Evolutionary conservation across 2,888 invertebrate genomes (phyloP).

Genomic region (Nomada goodeniana): DNA sequence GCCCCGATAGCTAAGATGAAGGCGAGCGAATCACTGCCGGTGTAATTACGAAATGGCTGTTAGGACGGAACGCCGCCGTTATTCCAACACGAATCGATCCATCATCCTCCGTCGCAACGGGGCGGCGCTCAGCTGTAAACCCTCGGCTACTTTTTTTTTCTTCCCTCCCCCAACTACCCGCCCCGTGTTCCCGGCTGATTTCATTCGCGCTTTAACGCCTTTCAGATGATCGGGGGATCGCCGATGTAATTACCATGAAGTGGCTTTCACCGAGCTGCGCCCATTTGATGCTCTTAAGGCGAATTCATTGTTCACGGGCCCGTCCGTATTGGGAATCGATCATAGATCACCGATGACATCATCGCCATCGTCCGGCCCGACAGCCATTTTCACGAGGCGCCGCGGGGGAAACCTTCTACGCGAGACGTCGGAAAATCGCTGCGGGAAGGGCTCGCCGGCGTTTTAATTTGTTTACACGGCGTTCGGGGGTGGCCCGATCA

Average conservation of each 20-base stretch:
- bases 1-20: conserved; percentile 79
- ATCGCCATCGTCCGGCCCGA: conserved; percentile 36
- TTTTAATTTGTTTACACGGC: conserved; percentile 30
- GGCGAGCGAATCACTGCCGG: conserved; percentile 77
- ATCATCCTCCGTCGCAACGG: conserved; percentile 76
- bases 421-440: neutral
- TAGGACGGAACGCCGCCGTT: conserved; percentile 72
- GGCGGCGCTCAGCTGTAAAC: conserved; percentile 62
- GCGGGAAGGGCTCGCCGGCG: conserved; percentile 1
- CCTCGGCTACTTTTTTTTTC: conserved; percentile 53
- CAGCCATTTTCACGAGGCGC: conserved; percentile 34
- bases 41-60: conserved; percentile 81
- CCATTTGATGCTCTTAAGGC: conserved; percentile 69
- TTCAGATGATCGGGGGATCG: conserved; percentile 73
- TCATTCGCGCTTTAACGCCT: conserved; percentile 75
- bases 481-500: neutral
- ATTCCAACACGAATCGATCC: conserved; percentile 75
- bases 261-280: conserved; percentile 70
- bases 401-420: conserved; percentile 24
- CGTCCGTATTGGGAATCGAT: conserved; percentile 61
- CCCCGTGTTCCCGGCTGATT: conserved; percentile 67
- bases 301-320: conserved; percentile 65
- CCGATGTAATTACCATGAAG: conserved; percentile 72
- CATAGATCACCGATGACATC: conserved; percentile 70
- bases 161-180: neutral